Percentiles rank a stretch among this genome's conserved stretches.
Conservation (phyloP, 37 sponge, comb jelly and placozoan genomes). For the Agelas oroides region DNA sequence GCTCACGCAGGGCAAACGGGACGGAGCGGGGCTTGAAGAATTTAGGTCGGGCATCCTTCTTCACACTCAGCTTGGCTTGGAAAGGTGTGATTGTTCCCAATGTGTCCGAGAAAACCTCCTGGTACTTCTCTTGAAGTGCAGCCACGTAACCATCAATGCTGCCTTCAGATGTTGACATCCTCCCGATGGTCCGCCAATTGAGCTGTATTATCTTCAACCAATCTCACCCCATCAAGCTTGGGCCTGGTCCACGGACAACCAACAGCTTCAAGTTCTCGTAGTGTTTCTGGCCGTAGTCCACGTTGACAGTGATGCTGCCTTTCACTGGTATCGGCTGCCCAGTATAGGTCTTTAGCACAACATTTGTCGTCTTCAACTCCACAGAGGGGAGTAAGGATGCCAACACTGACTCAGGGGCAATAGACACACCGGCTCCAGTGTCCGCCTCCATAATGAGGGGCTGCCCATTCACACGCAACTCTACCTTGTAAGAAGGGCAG, state of each 20-base stretch:
- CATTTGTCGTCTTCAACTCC: background rate
- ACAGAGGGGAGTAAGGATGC: constrained; percentile 4
- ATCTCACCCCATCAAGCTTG: too few relatives aligned
- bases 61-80: too few relatives aligned
- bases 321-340: background rate
- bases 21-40: too few relatives aligned
- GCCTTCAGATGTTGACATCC: background rate
- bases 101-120: too few relatives aligned
- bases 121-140: too few relatives aligned
- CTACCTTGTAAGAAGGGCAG: background rate
- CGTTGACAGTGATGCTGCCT: background rate
- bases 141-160: background rate
- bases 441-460: constrained; percentile 14
- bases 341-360: background rate
- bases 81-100: too few relatives aligned
- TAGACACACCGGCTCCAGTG: constrained; percentile 10
- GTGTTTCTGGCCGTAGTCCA: background rate
- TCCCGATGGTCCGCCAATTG: background rate
- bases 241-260: too few relatives aligned
- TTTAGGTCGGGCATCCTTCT: too few relatives aligned
- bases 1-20: too few relatives aligned
- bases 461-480: background rate
- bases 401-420: background rate
- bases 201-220: too few relatives aligned
- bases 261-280: background rate